Base-by-base conservation (phyloP, 2,113 vertebrate genomes). In the Thomomys bottae region DNA sequence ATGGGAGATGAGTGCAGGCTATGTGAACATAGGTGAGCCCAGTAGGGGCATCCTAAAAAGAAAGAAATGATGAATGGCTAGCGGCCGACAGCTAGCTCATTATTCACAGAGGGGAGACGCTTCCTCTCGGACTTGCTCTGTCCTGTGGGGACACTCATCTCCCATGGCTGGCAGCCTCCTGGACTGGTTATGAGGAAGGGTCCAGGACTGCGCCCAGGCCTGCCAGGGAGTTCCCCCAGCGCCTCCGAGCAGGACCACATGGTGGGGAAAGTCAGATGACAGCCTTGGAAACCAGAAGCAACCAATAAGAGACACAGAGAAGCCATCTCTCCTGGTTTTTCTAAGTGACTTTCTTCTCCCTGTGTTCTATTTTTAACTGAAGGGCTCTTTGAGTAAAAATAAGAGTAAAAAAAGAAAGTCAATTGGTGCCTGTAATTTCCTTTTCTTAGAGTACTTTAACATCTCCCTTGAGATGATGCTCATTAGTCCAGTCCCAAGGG, bases 371-470 rank as follows among this genome's bases (percentile, higher is more conserved):
- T 95, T 94, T 96, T 87, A 94, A 84, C 45, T 1, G 7, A 92
- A 86, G 92, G 32, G 71, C 88, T 93, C 91, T 84, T 94, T 87
- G 91, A 92, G 88, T 92, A 77, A 95, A 95, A 96, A 92, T 94
- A 71, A 96, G 68, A 83, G 18, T 45, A 32, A 8, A 78, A 83
- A 8, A 78, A 83, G 54, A 61, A 81, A 80, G 63, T 61, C 63
- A 90, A 66, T 84, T 18, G 49, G 63, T 82, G 75, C 54, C 76
- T 93, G 45, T 88, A 42, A 93, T 94, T 94, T 92, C 87, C 89
- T 77, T 84, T 78, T 34, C 71, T 88, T 81, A 34, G 30, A 54
- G 59, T 63, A 45, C 38, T 89, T 87, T 17, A 49, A 49, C 68
- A 7, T 78, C 54, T 92, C 93, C 77, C 38, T 36, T 4, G 57